Percentiles rank a stretch among this genome's conserved stretches.
Conservation (phyloP, 2,888 invertebrate species). For the Latrodectus elegans region DNA sequence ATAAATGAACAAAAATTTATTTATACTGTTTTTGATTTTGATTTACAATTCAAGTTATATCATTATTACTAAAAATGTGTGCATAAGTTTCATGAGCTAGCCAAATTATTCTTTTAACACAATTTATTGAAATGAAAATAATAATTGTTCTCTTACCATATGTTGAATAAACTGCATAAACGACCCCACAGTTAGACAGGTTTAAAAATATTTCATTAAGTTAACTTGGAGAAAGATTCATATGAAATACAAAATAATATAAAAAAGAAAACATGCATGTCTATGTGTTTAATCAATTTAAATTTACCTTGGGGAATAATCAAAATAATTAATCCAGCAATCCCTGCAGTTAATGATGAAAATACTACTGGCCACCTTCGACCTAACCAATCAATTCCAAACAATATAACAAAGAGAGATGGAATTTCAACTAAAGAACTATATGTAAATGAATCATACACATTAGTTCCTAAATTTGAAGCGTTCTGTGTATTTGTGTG, state of each 20-base stretch:
- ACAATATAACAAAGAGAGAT: constrained; percentile 65
- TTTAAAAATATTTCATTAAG: not conserved
- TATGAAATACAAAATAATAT: not conserved
- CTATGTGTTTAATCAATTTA: not conserved
- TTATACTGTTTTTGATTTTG: too few species aligned
- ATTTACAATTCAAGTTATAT: too few species aligned
- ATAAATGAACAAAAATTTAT: too few species aligned
- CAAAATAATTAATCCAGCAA: constrained; percentile 80
- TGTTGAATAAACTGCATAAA: constrained; percentile 16
- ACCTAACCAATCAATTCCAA: constrained; percentile 70
- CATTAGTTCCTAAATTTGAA: constrained; percentile 70
- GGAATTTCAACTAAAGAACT: constrained; percentile 70
- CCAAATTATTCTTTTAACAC: too few species aligned
- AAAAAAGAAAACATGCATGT: not conserved
- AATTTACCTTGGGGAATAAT: constrained; percentile 82
- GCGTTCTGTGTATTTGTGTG: constrained; percentile 71
- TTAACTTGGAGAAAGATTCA: not conserved
- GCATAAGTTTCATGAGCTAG: too few species aligned
- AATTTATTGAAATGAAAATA: not conserved
- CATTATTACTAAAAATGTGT: too few species aligned
- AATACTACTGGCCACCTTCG: constrained; percentile 69
- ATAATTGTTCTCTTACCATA: constrained; percentile 22
- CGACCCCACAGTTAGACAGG: constrained; percentile 3
- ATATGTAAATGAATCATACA: constrained; percentile 70
- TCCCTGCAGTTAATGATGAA: constrained; percentile 92